A percentile compares a stretch with the other conserved stretches of the same genome.
Evolutionary conservation across 2,113 vertebrate genomes (phyloP).

Genomic region (Gymnobelideus leadbeateri): DNA sequence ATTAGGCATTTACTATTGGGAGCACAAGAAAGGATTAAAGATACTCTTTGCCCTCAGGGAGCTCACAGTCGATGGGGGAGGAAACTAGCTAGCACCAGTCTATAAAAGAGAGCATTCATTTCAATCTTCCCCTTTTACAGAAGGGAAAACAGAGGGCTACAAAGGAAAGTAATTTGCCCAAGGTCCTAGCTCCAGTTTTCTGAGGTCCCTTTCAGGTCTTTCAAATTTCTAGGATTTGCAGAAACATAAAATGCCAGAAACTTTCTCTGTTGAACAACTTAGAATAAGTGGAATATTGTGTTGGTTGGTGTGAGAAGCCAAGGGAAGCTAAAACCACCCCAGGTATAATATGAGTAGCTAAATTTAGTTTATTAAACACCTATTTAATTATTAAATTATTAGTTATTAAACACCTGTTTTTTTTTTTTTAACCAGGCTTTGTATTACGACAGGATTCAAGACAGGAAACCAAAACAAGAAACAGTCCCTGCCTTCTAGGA

Average conservation of each 20-base stretch:
- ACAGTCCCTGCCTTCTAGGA: neutral
- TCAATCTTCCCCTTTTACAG: neutral
- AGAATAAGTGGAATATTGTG: neutral
- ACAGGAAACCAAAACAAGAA: neutral
- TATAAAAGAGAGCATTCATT: neutral
- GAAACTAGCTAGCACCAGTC: neutral
- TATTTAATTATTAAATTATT: too few species aligned
- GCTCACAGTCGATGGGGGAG: neutral
- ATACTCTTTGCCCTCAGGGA: neutral
- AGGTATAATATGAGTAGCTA: slow-evolving; percentile 65
- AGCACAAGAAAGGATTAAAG: neutral
- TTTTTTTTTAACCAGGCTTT: neutral
- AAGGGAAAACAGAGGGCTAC: neutral
- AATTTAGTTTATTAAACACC: neutral
- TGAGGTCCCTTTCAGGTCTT: neutral
- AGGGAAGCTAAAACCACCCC: slow-evolving; percentile 57
- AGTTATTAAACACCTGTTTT: too few species aligned
- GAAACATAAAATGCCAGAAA: neutral
- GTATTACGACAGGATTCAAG: neutral
- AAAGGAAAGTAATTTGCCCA: neutral
- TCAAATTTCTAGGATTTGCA: neutral
- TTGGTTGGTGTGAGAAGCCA: neutral
- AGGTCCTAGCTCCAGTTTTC: neutral
- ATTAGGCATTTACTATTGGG: neutral
- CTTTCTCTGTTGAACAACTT: slow-evolving; percentile 37